Evolutionary conservation across 2,113 vertebrate species (phyloP), one percentile per base, ranked within the genome.

Genomic region (Bettongia penicillata): DNA sequence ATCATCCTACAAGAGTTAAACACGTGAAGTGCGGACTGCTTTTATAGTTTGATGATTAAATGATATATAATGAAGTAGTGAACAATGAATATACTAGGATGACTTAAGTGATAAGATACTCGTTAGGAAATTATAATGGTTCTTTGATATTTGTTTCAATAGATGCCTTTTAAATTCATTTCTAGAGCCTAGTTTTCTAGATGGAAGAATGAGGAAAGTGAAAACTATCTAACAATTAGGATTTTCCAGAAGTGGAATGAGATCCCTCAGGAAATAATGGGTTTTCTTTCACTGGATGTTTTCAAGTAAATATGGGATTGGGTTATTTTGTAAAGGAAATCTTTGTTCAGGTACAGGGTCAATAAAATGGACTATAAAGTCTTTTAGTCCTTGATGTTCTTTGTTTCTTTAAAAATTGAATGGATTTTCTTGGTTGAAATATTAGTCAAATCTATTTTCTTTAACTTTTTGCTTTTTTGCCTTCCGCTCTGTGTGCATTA

Each of bases 101-200:
- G 52, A 92, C 96, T 96, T 95, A 93, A 95, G 4, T 94, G 12
- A 19, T 94, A 95, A 84, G 84, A 97, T 93, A 92, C 37, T 91
- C 53, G 24, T 48, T 93, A 90, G 93, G 53, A 92, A 93, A 92
- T 91, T 37, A 52, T 55, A 97, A 96, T 51, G 0, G 50, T 95
- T 53, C 49, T 94, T 94, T 94, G 8, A 95, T 94, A 96, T 8
- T 91, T 92, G 90, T 50, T 47, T 94, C 55, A 91, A 92, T 37
- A 93, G 50, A 90, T 2, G 22, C 68, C 31, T 43, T 4, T 96
- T 95, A 53, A 95, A 84, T 93, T 93, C 16, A 89, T 94, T 95
- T 26, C 93, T 84, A 92, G 47, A 68, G 26, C 26, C 10, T 90
- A 93, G 49, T 22, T 84, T 84, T 43, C n/a, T 22, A 84, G 68